Evolutionary conservation across 1,140 invertebrate genomes (phyloP), one percentile per base, ranked within the genome.

Genomic region (Coenobita brevimanus): DNA sequence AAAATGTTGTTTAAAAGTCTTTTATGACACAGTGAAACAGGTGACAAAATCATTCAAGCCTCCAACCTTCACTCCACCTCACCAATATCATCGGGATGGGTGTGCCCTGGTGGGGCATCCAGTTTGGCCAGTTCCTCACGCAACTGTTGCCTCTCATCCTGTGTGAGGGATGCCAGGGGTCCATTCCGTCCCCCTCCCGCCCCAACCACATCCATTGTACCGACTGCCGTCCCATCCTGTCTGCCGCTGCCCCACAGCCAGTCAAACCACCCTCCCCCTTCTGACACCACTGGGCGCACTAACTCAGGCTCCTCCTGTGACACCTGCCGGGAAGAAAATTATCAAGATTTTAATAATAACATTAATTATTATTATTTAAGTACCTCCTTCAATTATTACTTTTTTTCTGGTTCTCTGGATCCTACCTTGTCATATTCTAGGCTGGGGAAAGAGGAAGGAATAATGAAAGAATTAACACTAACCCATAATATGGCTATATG

Each of bases 281-380:
- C 57, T 1, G 86, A 43, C 43, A 67, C 73, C 15, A 88, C 86
- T 24, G 54, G 50, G 21, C 73, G 86, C 27, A 88, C 80, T 15
- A 82, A 92, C 3, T 94, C 94, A 2, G 94, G 94, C 79, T 94
- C 94, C 92, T 94, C 93, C 69, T 93, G 90, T 30, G 93, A 92
- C 3, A 95, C 92, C 95, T 95, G 90, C 33, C 27, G 43, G 27
- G 38, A 76, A 17, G 27, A 36, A n/a, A n/a, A n/a, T n/a, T n/a
- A n/a, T n/a, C n/a, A n/a, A n/a, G n/a, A n/a, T n/a, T n/a, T n/a
- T n/a, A n/a, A n/a, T n/a, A n/a, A n/a, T n/a, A n/a, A n/a, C n/a
- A n/a, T n/a, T n/a, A n/a, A n/a, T n/a, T n/a, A n/a, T n/a, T n/a
- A n/a, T n/a, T n/a, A n/a, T n/a, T n/a, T n/a, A n/a, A n/a, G n/a